Base-by-base conservation (phyloP, 2,888 invertebrate species). In the Chorisops tibialis region DNA sequence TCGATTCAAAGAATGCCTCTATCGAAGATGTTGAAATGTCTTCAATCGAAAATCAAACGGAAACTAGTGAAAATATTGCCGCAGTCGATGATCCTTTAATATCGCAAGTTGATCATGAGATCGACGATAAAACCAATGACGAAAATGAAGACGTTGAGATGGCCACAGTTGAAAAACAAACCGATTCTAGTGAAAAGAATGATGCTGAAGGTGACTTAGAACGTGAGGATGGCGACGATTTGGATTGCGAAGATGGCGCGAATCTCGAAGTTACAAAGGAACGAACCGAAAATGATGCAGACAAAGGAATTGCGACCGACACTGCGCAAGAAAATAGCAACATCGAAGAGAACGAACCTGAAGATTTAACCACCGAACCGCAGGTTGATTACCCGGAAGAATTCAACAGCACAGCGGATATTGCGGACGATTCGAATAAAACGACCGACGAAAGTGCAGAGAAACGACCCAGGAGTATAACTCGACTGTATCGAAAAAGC, bases 21-120 rank as follows among this genome's bases (percentile, higher is more conserved):
- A 66, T 56, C 45, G 67, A 68, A 38, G 67, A 68, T 43, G 61
- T 67, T 37, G 67, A 66, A 37, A 68, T 67, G 67, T 11, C 37
- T 48, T 51, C 65, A 16, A 41, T 54, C 1, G 67, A 67, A 39
- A 64, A 65, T 37, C 68, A 52, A 47, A 59, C 64, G 63, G 63
- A 65, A 19, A 38, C 54, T 37, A n/a, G n/a, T n/a, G 62, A 50
- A 3, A 61, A 59, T 4, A 61, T 50, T 18, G 63, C 63, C 45
- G 51, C 63, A 48, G 67, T 65, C 37, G 35, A 66, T 49, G 24
- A 60, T 16, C 38, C 65, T 60, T 63, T 61, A 58, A 51, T 37
- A 21, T 45, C 30, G 41, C 22, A n/a, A 16, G 65, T 56, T 16
- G 67, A 68, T 38, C 63, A 63, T 12, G 65, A 63, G 14, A 52